These are phyloP conservation scores for Quadriops clusia DNA, from an alignment of 2,888 invertebrate species.

Conservation along the genomic window DNA sequence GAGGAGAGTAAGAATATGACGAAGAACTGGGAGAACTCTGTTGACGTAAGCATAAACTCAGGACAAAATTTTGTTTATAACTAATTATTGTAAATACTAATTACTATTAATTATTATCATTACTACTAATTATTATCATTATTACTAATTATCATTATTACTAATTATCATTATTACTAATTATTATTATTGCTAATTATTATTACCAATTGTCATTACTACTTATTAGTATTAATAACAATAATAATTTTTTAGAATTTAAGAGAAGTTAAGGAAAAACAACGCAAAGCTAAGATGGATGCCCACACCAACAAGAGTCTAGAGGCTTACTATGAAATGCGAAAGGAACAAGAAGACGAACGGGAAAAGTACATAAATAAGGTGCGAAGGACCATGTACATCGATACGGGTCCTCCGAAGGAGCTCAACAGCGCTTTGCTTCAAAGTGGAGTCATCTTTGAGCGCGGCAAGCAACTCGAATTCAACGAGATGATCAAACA, in stretches of 20 bases:
- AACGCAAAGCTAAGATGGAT: conserved; percentile 15
- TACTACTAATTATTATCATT: too few relatives aligned
- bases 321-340: conserved; percentile 17
- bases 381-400: conserved; percentile 24
- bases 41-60: conserved; percentile 25
- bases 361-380: conserved; percentile 24
- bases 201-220: too few relatives aligned
- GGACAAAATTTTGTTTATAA: background rate
- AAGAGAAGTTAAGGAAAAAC: background rate
- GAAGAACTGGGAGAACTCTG: conserved; percentile 35
- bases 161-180: too few relatives aligned
- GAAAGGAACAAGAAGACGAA: conserved; percentile 21
- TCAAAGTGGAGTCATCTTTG: conserved; percentile 26
- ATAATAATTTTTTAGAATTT: too few relatives aligned
- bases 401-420: conserved; percentile 25
- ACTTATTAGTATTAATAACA: too few relatives aligned
- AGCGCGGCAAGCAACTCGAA: conserved; percentile 29
- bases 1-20: conserved; percentile 36
- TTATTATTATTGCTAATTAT: too few relatives aligned
- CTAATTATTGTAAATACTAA: too few relatives aligned
- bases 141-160: too few relatives aligned
- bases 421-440: conserved; percentile 28
- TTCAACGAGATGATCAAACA: conserved; percentile 26
- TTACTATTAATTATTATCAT: too few relatives aligned
- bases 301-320: conserved; percentile 15